phyloP scores from a whole-genome alignment of 1,140 invertebrate genomes.

The Drosophila triauraria region DNA sequence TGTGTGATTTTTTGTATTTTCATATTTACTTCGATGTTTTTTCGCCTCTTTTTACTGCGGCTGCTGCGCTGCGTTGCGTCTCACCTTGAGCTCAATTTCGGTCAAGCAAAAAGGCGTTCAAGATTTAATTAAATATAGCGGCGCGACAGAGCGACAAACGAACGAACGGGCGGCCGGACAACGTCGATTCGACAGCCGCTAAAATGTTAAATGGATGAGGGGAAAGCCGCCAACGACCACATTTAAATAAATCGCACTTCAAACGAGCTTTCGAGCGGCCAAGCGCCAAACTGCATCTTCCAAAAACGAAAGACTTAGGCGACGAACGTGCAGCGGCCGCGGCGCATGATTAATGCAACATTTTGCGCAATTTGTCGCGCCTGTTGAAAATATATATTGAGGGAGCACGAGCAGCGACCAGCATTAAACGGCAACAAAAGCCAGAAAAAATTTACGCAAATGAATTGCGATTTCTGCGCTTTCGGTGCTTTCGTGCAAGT shows the following conservation, averaged over 20 bases:
- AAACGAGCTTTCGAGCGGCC: constrained; percentile 42
- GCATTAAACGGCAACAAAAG: constrained; percentile 35
- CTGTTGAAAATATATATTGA: constrained; percentile 61
- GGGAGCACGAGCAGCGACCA: constrained; percentile 18
- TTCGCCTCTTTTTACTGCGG: constrained; percentile 8
- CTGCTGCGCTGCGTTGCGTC: constrained; percentile 22
- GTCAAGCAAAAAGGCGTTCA: constrained; percentile 71
- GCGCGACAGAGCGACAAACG: constrained; percentile 45
- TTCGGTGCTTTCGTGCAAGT: constrained; percentile 54
- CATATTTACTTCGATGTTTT: constrained; percentile 25
- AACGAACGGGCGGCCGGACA: constrained; percentile 29
- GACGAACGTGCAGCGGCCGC: constrained; percentile 53
- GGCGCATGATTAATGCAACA: constrained; percentile 66
- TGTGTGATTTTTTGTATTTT: constrained; percentile 26
- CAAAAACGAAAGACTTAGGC: constrained; percentile 76
- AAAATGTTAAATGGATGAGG: constrained; percentile 37
- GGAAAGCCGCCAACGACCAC: constrained; percentile 35
- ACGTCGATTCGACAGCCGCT: constrained; percentile 43
- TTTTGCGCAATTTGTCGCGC: constrained; percentile 70
- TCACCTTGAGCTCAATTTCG: constrained; percentile 83
- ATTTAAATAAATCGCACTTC: constrained; percentile 72
- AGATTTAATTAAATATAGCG: constrained; percentile 75
- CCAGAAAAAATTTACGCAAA: constrained; percentile 57
- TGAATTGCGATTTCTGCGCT: constrained; percentile 74
- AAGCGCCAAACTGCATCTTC: constrained; percentile 33